phyloP scores from a whole-genome alignment of 2,797 vertebrate species.

The Schizopygopsis pylzovi region DNA sequence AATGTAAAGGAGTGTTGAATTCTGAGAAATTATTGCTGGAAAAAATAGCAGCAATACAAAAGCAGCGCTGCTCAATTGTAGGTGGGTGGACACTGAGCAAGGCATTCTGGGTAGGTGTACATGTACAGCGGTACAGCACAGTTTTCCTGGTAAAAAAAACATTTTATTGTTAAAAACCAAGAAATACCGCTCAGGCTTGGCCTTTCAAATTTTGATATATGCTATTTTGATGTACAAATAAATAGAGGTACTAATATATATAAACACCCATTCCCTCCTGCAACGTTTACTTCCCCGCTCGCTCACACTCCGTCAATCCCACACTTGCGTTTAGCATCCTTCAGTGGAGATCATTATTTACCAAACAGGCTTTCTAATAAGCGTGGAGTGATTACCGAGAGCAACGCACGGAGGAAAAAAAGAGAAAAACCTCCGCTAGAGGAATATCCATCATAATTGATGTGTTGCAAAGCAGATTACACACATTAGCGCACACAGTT shows the following conservation, averaged over 20 bases:
- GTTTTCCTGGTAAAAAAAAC: background rate
- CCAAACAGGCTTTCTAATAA: constrained; percentile 85
- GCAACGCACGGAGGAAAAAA: constrained; percentile 68
- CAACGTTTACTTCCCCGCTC: constrained; percentile 8
- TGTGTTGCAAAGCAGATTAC: constrained; percentile 89
- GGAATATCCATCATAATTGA: constrained; percentile 87
- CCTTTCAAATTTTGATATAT: background rate
- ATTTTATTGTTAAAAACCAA: background rate
- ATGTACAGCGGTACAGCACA: background rate
- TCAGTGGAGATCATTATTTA: constrained; percentile 84
- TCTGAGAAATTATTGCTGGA: background rate
- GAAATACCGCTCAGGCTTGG: background rate
- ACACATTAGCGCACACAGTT: constrained; percentile 86
- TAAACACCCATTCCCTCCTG: constrained; percentile 48
- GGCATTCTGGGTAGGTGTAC: constrained; percentile 29
- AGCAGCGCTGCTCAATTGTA: background rate
- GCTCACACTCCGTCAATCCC: constrained; percentile 63
- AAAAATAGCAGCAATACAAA: background rate
- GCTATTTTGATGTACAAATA: constrained; percentile 38
- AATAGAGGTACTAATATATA: constrained; percentile 20
- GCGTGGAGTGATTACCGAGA: constrained; percentile 82
- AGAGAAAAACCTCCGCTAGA: constrained; percentile 72
- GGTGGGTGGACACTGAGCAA: background rate
- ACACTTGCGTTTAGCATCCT: constrained; percentile 65
- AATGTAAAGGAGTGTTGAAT: background rate